A percentile compares a stretch with the other conserved stretches of the same genome.
Conservation (phyloP, 1,140 invertebrate species). For the Diorhabda sublineata region DNA sequence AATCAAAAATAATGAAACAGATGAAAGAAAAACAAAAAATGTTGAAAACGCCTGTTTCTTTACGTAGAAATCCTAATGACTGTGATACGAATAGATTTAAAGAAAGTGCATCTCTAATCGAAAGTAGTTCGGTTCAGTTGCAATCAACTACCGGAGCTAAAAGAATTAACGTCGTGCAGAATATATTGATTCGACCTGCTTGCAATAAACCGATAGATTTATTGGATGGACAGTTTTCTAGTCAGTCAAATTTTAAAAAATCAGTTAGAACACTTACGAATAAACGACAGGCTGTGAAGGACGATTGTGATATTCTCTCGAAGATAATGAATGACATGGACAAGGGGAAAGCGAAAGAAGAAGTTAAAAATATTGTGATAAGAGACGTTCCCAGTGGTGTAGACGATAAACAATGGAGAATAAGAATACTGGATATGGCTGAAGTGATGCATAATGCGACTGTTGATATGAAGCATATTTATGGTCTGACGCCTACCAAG, state of each 20-base stretch:
- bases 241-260: not conserved
- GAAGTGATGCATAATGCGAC: constrained; percentile 1
- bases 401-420: constrained; percentile 14
- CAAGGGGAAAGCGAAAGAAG: not conserved
- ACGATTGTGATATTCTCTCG: constrained; percentile 11
- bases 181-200: constrained; percentile 8
- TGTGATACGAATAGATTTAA: not conserved
- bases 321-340: constrained; percentile 15
- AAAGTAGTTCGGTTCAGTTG: not conserved
- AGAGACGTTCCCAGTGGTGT: constrained; percentile 3
- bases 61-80: too few species aligned
- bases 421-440: constrained; percentile 8
- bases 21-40: constrained; percentile 9
- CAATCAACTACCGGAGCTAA: not conserved
- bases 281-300: not conserved
- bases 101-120: not conserved
- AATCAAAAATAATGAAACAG: constrained; percentile 11
- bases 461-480: not conserved
- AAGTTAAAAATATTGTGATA: not conserved
- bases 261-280: not conserved
- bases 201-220: not conserved
- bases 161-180: constrained; percentile 15
- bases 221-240: constrained; percentile 1
- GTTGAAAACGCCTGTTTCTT: not conserved
- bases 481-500: not conserved